Base-by-base conservation (phyloP, 1,140 invertebrate genomes). In the Dendrolimus punctatus region DNA sequence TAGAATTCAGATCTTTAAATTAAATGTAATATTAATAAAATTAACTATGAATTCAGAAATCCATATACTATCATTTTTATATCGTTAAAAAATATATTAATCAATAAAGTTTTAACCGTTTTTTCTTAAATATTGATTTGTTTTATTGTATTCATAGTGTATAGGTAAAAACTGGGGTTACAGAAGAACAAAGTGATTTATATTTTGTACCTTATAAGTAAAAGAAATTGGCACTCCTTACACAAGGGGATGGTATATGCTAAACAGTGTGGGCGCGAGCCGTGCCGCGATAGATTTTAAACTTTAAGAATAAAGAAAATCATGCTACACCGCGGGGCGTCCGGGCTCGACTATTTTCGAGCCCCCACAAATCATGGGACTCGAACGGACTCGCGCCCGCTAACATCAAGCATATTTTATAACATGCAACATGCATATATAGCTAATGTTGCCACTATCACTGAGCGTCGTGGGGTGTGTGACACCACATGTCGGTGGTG, bases 401-500 rank as follows among this genome's bases (percentile, higher is more conserved):
- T 77, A 69, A 80, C 76, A 51, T 71, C 75, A 58, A 68, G 67
- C 67, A 60, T 42, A 56, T 41, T 6, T 44, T 38, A 38, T 4
- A 38, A 40, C 7, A 38, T 37, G 46, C 23, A 48, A 48, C 6
- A n/a, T 39, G 6, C 46, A 48, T 8, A 8, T 1, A 48, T 38
- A 39, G 46, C 23, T 38, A 37, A 6, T 43, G 8, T n/a, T n/a
- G 10, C 42, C 42, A 43, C 10, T n/a, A 43, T 43, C 0, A 9
- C 42, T 51, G 10, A 10, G 23, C 8, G 23, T 7, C 38, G 36
- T 23, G 23, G 23, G 23, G 23, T 23, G 69, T 68, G 68, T 80
- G 63, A 65, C 78, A 78, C 83, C 84, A 80, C 74, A 85, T 80
- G 55, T 87, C 80, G 45, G 80, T 76, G 57, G 73, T 81, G 53